Evolutionary conservation across 2,797 vertebrate genomes (phyloP).

Genomic region (Urosaurus nigricauda): DNA sequence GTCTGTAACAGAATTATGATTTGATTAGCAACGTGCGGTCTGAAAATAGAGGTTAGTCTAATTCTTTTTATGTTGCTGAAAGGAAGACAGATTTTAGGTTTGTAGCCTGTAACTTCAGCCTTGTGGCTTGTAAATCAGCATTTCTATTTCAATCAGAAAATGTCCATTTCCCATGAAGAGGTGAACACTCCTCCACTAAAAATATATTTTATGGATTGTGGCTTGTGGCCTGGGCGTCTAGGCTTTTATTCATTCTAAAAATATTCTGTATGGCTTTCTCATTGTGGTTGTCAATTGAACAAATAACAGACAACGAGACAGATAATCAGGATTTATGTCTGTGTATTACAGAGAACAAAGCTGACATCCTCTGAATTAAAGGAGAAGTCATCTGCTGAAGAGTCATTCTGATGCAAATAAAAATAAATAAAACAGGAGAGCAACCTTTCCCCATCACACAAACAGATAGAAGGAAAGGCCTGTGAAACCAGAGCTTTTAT

Average conservation of each 20-base stretch:
- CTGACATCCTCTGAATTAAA: slow-evolving; percentile 47
- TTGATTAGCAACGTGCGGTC: slow-evolving; percentile 14
- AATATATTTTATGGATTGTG: slow-evolving; percentile 50
- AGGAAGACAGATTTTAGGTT: slow-evolving; percentile 9
- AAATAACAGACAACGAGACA: slow-evolving; percentile 53
- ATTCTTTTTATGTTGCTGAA: slow-evolving; percentile 23
- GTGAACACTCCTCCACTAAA: slow-evolving; percentile 54
- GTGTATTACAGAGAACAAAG: slow-evolving; percentile 47
- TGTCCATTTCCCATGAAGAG: slow-evolving; percentile 40
- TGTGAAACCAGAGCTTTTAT: background rate
- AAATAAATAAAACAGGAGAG: slow-evolving; percentile 14
- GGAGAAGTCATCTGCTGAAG: slow-evolving; percentile 13
- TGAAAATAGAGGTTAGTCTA: slow-evolving; percentile 26
- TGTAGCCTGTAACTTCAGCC: slow-evolving; percentile 1
- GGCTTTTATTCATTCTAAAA: slow-evolving; percentile 68
- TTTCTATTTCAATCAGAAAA: slow-evolving; percentile 58
- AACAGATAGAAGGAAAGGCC: background rate
- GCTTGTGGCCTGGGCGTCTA: slow-evolving; percentile 47
- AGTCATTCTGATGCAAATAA: slow-evolving; percentile 31
- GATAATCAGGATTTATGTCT: slow-evolving; percentile 33
- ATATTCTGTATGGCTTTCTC: slow-evolving; percentile 46
- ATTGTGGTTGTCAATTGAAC: slow-evolving; percentile 50
- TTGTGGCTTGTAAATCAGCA: slow-evolving; percentile 35
- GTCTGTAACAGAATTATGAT: slow-evolving; percentile 29
- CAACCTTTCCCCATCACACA: background rate